Conservation (phyloP, 53 echinoderm and acorn worm species). For the Pentamera pediparva region DNA sequence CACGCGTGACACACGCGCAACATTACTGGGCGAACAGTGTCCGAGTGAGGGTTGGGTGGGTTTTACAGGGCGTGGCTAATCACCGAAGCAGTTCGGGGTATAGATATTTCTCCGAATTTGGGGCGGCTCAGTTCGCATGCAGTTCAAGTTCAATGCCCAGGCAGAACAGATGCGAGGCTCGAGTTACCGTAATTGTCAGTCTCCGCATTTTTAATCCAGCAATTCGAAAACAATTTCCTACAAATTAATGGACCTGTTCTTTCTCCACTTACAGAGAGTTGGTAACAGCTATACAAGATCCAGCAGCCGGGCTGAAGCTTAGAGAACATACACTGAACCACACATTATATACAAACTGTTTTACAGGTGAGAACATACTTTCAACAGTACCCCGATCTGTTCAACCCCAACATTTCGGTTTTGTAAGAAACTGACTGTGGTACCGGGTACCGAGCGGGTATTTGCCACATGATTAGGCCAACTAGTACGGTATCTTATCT, state of each 20-base stretch:
- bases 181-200: not conserved
- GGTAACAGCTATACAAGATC: slow-evolving; percentile 79
- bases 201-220: not conserved
- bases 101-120: no score
- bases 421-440: not conserved
- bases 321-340: slow-evolving; percentile 54
- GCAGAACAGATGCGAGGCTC: no score
- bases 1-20: no score
- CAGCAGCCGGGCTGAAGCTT: slow-evolving; percentile 64
- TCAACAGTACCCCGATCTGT: not conserved
- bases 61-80: no score
- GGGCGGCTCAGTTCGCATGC: no score
- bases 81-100: no score
- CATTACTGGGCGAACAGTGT: no score
- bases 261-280: slow-evolving; percentile 44
- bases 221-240: not conserved
- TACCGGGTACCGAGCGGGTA: no score
- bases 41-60: no score
- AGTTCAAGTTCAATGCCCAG: no score
- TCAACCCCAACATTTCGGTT: not conserved
- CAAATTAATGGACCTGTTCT: not conserved
- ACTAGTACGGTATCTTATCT: no score
- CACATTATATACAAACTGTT: slow-evolving; percentile 66
- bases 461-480: no score
- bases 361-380: slow-evolving; percentile 55